Evolutionary conservation across 2,888 invertebrate genomes (phyloP).

Genomic region (Acanthacorydalis orientalis): DNA sequence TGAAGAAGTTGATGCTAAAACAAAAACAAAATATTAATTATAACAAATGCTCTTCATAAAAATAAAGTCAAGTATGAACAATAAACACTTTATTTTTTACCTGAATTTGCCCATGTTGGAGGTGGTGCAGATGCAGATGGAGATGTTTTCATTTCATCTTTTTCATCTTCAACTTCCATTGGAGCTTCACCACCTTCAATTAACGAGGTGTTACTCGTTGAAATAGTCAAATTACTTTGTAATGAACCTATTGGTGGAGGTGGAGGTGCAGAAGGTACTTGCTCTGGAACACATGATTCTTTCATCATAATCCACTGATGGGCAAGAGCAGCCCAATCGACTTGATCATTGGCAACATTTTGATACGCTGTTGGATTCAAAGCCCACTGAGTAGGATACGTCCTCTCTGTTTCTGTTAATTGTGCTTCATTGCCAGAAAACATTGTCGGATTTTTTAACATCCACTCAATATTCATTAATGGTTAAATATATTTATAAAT

Average conservation of each 20-base stretch:
- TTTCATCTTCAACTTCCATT: conserved; percentile 72
- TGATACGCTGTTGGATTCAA: conserved; percentile 67
- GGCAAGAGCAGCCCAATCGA: conserved; percentile 92
- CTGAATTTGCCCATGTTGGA: conserved; percentile 22
- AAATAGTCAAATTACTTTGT: conserved; percentile 12
- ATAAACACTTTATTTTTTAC: neutral
- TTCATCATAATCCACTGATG: conserved; percentile 98
- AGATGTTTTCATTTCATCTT: conserved; percentile 38
- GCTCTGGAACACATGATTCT: conserved; percentile 41
- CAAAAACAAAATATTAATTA: neutral
- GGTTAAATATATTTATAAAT: no score
- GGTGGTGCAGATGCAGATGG: conserved; percentile 23
- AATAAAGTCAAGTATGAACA: neutral
- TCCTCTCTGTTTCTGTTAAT: conserved; percentile 14
- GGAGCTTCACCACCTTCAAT: conserved; percentile 69
- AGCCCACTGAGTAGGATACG: conserved; percentile 62
- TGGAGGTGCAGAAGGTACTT: conserved; percentile 40
- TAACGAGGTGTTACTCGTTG: conserved; percentile 22
- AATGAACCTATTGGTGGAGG: conserved; percentile 26
- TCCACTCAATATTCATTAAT: no score
- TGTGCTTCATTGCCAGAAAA: no score
- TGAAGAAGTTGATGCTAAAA: conserved; percentile 14
- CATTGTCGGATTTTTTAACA: no score
- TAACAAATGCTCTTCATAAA: neutral
- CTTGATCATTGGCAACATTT: conserved; percentile 67